Conservation (phyloP, 2,113 vertebrate species). For the Indicator indicator region DNA sequence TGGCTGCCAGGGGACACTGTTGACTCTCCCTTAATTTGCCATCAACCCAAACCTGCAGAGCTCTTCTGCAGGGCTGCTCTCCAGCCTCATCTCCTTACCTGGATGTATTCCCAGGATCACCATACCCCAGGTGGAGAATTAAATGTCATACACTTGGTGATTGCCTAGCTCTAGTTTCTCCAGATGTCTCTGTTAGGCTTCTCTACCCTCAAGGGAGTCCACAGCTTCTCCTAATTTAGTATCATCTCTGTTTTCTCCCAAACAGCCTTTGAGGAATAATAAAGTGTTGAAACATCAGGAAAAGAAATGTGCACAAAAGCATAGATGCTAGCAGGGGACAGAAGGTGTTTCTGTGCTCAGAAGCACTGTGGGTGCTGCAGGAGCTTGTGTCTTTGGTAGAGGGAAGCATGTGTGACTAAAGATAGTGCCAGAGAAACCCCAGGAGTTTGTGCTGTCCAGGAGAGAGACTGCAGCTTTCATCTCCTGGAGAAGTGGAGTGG, state of each 20-base stretch:
- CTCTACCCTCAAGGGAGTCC: background rate
- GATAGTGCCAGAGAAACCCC: background rate
- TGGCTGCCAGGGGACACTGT: background rate
- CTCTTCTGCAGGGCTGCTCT: background rate
- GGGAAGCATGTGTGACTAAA: background rate
- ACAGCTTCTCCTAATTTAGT: background rate
- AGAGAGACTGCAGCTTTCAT: background rate
- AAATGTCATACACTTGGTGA: background rate
- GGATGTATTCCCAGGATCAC: background rate
- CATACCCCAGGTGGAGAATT: background rate
- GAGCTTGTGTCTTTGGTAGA: background rate
- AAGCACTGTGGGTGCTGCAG: background rate
- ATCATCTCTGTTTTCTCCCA: background rate
- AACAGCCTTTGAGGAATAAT: background rate
- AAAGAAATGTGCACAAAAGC: background rate
- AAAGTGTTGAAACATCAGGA: background rate
- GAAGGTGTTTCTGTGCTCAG: background rate
- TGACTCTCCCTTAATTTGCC: background rate
- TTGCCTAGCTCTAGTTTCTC: background rate
- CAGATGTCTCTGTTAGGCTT: background rate
- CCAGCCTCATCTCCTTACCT: background rate
- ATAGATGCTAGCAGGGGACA: background rate
- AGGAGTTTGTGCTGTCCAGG: background rate
- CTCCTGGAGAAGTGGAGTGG: background rate
- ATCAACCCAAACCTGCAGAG: background rate